Conservation (phyloP, 1,140 invertebrate genomes). For the Heliconius eleuchia region DNA sequence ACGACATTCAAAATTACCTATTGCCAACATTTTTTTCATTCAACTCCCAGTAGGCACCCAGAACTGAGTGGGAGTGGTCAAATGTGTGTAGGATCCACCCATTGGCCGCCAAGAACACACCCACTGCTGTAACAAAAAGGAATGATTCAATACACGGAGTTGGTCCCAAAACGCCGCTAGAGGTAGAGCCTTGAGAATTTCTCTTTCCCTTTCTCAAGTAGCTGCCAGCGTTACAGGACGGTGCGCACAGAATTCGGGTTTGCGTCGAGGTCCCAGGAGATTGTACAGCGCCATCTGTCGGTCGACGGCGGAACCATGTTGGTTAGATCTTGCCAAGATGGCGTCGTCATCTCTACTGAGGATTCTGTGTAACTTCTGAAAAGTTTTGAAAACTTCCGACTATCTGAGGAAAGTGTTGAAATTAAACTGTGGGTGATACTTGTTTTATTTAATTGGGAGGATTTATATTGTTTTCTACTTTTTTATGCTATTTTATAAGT, state of each 20-base stretch:
- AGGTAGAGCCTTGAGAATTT: constrained; percentile 75
- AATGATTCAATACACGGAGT: constrained; percentile 53
- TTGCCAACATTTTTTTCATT: constrained; percentile 73
- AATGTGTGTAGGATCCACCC: constrained; percentile 54
- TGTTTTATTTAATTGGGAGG: background rate
- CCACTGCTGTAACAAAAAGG: constrained; percentile 68
- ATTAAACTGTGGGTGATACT: background rate
- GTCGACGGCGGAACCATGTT: constrained; percentile 42
- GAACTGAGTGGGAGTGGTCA: constrained; percentile 73
- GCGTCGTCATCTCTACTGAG: constrained; percentile 46
- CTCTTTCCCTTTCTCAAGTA: constrained; percentile 74
- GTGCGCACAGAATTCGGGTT: constrained; percentile 66
- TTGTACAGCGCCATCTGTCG: constrained; percentile 58
- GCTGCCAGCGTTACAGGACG: constrained; percentile 71
- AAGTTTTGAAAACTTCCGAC: background rate
- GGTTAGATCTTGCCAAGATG: constrained; percentile 56
- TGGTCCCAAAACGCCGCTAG: constrained; percentile 54
- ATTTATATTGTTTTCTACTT: background rate
- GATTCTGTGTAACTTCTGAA: background rate
- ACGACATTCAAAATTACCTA: constrained; percentile 78
- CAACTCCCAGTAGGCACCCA: constrained; percentile 78
- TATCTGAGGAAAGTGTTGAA: background rate
- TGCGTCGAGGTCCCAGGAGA: constrained; percentile 57
- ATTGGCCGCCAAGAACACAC: constrained; percentile 67
- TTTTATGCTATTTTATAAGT: background rate